Base-by-base conservation (phyloP, 1,140 invertebrate species). In the Magallana angulata region DNA sequence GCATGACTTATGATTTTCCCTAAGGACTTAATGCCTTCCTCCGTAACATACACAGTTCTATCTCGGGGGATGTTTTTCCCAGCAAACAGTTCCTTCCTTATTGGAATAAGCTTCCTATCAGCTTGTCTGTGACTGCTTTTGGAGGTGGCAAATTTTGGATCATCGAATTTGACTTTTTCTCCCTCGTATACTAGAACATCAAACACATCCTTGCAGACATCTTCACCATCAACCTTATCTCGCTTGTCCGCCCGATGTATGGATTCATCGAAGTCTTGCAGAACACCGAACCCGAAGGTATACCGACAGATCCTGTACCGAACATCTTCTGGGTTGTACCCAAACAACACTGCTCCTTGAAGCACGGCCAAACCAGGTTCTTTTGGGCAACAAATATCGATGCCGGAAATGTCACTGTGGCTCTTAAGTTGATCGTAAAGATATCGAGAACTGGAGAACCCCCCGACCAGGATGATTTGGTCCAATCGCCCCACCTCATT, bases 311-410 rank as follows among this genome's bases (percentile, higher is more conserved):
- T 84, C 11, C 82, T n/a, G 3, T 16, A 36, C 16, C 24, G 18
- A 60, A 84, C 58, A 18, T 36, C 57, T 4, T 36, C 57, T 8
- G 82, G 82, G 64, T 84, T n/a, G 36, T 24, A 84, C 4, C 82
- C 82, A 62, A 84, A 84, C 30, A 60, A 24, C 12, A 84, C 82
- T 62, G 82, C 82, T 36, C 82, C 82, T 11, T 84, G 56, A 14
- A 84, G 58, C 4, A 84, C 59, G 11, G 82, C 82, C 0, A 84
- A 3, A n/a, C 82, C 58, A 0, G 82, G 57, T n/a, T 84, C 82
- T 62, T 59, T 62, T 1, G 82, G 82, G 7, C 56, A 57, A 16
- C 56, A 57, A 16, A 84, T 18, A 7, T 84, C 60, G 9, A 58
- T 84, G 9, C 16, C 1, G 4, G 56, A 48, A 36, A 60, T 30